phyloP scores from a whole-genome alignment of 2,888 invertebrate species.

The Torymus texanus region DNA sequence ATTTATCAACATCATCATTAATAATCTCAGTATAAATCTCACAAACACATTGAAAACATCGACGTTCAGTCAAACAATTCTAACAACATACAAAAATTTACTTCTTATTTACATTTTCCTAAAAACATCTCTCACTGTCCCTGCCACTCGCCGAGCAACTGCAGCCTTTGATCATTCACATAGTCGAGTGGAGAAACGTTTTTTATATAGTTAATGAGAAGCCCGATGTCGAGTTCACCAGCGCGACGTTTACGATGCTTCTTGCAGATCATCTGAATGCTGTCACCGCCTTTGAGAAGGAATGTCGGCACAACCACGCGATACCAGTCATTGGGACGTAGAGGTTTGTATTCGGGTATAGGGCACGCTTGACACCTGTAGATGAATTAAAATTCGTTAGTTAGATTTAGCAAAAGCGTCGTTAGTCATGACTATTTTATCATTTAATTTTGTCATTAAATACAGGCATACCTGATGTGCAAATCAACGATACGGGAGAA shows the following conservation, averaged over 20 bases:
- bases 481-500: slow-evolving; percentile 30
- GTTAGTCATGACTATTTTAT: too few species aligned
- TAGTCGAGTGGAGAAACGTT: slow-evolving; percentile 40
- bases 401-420: too few species aligned
- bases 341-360: slow-evolving; percentile 80
- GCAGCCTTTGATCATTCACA: slow-evolving; percentile 12
- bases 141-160: slow-evolving; percentile 19
- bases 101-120: too few species aligned
- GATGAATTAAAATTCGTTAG: too few species aligned
- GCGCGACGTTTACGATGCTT: slow-evolving; percentile 76
- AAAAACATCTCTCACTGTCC: too few species aligned
- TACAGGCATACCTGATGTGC: slow-evolving; percentile 46
- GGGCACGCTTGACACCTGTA: slow-evolving; percentile 80
- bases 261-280: slow-evolving; percentile 77
- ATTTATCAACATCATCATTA: too few species aligned
- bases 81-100: too few species aligned
- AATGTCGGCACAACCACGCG: slow-evolving; percentile 78
- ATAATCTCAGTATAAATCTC: too few species aligned
- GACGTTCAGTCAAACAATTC: too few species aligned
- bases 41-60: too few species aligned
- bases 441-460: not conserved
- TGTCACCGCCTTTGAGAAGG: slow-evolving; percentile 81
- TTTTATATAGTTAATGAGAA: slow-evolving; percentile 58
- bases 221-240: slow-evolving; percentile 78
- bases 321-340: slow-evolving; percentile 79